Percentiles rank a stretch among this genome's conserved stretches.
Conservation (phyloP, 1,140 invertebrate species). For the Schlechtendalia chinensis region DNA sequence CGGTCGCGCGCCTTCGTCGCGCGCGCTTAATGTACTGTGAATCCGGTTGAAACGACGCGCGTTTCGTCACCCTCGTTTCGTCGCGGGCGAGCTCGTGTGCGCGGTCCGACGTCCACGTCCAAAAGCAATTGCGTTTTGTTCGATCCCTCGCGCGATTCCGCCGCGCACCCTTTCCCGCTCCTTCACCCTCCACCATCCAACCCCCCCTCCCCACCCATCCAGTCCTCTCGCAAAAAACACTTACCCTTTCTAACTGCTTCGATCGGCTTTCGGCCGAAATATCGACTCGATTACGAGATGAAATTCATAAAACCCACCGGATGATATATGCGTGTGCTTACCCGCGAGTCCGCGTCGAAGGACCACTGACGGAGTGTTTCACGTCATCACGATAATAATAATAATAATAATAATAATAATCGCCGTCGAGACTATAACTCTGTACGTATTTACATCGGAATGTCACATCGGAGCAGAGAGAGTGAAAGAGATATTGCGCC, state of each 20-base stretch:
- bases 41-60: slow-evolving; percentile 41
- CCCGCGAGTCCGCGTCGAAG: too few species aligned
- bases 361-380: too few species aligned
- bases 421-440: background rate
- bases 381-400: too few species aligned
- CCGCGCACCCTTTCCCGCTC: background rate
- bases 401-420: background rate
- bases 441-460: background rate
- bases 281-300: slow-evolving; percentile 3
- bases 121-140: slow-evolving; percentile 42
- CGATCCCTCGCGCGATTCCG: background rate
- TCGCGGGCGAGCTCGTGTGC: background rate
- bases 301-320: background rate
- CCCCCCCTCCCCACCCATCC: too few species aligned
- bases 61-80: background rate
- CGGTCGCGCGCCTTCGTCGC: background rate
- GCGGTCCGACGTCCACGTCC: too few species aligned
- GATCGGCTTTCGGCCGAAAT: background rate
- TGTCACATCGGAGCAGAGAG: too few species aligned
- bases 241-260: too few species aligned
- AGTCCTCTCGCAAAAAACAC: too few species aligned
- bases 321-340: background rate
- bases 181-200: background rate
- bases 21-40: slow-evolving; percentile 34
- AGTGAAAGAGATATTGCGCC: too few species aligned